Percentiles rank a stretch among this genome's conserved stretches.
These are phyloP conservation scores for Atherix ibis DNA, from an alignment of 2,888 invertebrate genomes.

Conservation along the genomic window DNA sequence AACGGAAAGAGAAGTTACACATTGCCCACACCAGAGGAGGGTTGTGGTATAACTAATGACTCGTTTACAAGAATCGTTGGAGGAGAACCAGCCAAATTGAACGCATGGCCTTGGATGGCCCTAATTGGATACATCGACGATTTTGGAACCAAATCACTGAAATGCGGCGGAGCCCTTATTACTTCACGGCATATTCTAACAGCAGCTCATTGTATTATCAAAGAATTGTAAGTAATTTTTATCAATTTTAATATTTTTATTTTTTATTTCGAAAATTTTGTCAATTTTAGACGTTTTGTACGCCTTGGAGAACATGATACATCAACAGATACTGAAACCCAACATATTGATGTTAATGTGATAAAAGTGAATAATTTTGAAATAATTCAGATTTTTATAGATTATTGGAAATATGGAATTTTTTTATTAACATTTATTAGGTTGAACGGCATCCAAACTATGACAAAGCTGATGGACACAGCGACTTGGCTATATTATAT, in stretches of 20 bases:
- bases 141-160: constrained; percentile 25
- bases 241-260: too few species aligned
- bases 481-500: constrained; percentile 65
- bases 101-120: constrained; percentile 68
- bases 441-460: constrained; percentile 19
- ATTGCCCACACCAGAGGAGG: constrained; percentile 28
- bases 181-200: constrained; percentile 47
- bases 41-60: constrained; percentile 38
- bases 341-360: constrained; percentile 40
- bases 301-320: constrained; percentile 60
- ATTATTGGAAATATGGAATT: constrained; percentile 5
- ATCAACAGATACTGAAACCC: constrained; percentile 37
- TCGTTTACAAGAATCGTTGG: constrained; percentile 41
- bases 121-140: constrained; percentile 49
- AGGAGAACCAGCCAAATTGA: constrained; percentile 48
- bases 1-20: constrained; percentile 6
- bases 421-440: too few species aligned
- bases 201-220: constrained; percentile 12
- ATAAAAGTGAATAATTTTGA: constrained; percentile 12
- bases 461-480: constrained; percentile 35
- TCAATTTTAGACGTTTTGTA: constrained; percentile 38
- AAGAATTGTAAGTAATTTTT: constrained; percentile 11
- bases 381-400: neutral
- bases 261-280: too few species aligned
- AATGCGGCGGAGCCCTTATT: constrained; percentile 37